Conservation (phyloP, 1,140 invertebrate species). For the Bombus impatiens region DNA sequence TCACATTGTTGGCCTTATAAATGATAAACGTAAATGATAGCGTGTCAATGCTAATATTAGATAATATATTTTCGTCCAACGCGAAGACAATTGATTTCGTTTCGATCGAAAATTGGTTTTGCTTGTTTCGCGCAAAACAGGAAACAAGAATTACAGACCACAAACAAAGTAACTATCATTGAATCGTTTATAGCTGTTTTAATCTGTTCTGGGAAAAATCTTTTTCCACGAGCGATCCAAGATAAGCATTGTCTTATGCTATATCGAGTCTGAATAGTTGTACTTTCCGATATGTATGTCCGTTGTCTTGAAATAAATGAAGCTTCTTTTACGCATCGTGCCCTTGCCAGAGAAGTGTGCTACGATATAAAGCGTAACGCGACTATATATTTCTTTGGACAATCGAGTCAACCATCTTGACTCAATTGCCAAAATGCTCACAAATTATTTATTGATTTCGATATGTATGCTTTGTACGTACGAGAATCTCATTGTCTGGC, state of each 20-base stretch:
- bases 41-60: constrained; percentile 42
- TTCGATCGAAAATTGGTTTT: background rate
- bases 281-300: background rate
- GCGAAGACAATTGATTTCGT: background rate
- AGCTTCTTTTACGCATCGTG: constrained; percentile 24
- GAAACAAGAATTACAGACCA: no score
- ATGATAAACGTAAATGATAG: constrained; percentile 41
- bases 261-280: background rate
- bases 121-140: no score
- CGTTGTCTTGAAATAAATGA: constrained; percentile 49
- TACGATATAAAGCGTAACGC: constrained; percentile 8
- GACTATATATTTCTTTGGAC: constrained; percentile 8
- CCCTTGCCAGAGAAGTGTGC: constrained; percentile 42
- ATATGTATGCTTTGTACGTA: background rate
- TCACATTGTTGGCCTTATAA: constrained; percentile 23
- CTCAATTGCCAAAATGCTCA: constrained; percentile 6
- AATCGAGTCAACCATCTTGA: constrained; percentile 28
- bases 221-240: background rate
- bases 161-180: no score
- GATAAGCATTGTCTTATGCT: background rate
- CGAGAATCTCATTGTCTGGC: background rate
- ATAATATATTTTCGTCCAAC: background rate
- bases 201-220: background rate
- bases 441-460: background rate
- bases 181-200: background rate